Conservation (phyloP, 2,888 invertebrate genomes). For the Calephelis perditalis region DNA sequence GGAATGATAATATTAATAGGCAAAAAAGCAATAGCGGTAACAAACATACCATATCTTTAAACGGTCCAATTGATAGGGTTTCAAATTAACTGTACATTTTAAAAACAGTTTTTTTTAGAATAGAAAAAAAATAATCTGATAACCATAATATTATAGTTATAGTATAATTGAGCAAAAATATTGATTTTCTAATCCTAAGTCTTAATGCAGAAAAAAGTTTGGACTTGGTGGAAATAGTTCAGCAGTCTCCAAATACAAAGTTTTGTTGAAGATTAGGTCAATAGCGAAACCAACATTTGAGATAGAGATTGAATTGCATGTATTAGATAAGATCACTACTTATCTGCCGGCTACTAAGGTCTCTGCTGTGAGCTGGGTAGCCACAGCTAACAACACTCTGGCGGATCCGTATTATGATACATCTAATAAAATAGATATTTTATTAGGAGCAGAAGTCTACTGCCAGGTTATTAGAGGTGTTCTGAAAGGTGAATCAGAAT, state of each 20-base stretch:
- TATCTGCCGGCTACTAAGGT: slow-evolving; percentile 14
- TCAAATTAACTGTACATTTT: too few species aligned
- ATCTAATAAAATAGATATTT: slow-evolving; percentile 28
- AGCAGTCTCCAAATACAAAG: slow-evolving; percentile 18
- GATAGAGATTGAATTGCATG: slow-evolving; percentile 17
- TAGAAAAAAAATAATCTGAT: too few species aligned
- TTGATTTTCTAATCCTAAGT: too few species aligned
- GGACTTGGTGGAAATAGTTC: slow-evolving; percentile 19
- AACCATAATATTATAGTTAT: too few species aligned
- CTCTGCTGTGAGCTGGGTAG: slow-evolving; percentile 8
- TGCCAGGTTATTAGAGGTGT: slow-evolving; percentile 28
- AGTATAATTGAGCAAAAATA: too few species aligned
- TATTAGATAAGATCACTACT: slow-evolving; percentile 21
- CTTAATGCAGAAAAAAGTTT: too few species aligned
- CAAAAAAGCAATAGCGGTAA: too few species aligned
- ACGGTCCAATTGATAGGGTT: too few species aligned
- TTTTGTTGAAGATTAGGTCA: slow-evolving; percentile 26
- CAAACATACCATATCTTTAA: too few species aligned
- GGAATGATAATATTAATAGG: too few species aligned
- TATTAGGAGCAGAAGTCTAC: slow-evolving; percentile 34
- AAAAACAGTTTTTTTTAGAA: too few species aligned
- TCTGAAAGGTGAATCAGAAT: slow-evolving; percentile 19
- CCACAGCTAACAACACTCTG: slow-evolving; percentile 9
- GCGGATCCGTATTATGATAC: slow-evolving; percentile 23
- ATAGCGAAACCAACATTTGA: slow-evolving; percentile 15